These are phyloP conservation scores for Diadromus collaris DNA, from an alignment of 2,888 invertebrate species.

Conservation along the genomic window DNA sequence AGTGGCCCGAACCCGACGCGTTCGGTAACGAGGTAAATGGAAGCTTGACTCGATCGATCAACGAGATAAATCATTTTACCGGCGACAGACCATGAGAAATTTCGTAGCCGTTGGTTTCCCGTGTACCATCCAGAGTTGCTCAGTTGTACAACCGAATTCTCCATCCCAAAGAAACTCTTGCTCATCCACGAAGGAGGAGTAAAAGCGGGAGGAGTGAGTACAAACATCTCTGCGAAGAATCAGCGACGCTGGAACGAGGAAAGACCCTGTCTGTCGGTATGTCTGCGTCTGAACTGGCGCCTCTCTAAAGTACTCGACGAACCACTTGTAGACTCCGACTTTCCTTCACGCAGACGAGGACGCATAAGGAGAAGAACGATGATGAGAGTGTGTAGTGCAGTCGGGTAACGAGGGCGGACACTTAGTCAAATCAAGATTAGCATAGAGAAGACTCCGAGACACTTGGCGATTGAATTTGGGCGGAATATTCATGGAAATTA, in stretches of 20 bases:
- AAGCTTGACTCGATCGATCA: conserved; percentile 57
- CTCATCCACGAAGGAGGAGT: not conserved
- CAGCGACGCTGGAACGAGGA: not conserved
- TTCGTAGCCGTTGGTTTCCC: conserved; percentile 14
- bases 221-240: not conserved
- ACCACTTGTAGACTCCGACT: conserved; percentile 57
- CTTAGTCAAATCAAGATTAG: conserved; percentile 52
- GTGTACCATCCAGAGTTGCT: not conserved
- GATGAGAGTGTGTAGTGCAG: conserved; percentile 46
- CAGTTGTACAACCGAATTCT: not conserved
- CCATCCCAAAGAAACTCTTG: not conserved
- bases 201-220: not conserved
- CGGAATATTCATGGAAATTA: conserved; percentile 52
- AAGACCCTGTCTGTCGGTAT: conserved; percentile 4
- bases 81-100: conserved; percentile 33
- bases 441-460: conserved; percentile 37
- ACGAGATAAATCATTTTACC: conserved; percentile 52
- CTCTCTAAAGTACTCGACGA: conserved; percentile 50
- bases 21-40: conserved; percentile 55
- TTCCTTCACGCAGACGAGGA: conserved; percentile 35
- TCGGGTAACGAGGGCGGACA: conserved; percentile 50
- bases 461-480: conserved; percentile 46
- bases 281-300: conserved; percentile 38
- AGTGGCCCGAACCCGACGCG: not conserved
- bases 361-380: conserved; percentile 26